Percentiles rank a stretch among this genome's conserved stretches.
phyloP scores from a whole-genome alignment of 2,113 vertebrate genomes.

The Scolopax mira region DNA sequence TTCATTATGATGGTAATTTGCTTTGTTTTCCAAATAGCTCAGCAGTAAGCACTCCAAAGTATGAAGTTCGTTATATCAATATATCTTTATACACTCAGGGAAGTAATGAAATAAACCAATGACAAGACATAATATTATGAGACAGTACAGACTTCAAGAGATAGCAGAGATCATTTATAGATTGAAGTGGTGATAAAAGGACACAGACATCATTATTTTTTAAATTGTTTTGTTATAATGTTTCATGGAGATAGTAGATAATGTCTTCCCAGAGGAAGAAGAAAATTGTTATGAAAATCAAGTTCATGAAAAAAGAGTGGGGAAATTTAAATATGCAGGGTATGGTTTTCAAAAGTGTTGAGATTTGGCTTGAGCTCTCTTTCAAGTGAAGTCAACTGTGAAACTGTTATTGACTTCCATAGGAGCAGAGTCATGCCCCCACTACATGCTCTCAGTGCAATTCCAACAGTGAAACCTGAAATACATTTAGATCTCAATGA shows the following conservation, averaged over 20 bases:
- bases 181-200: conserved; percentile 39
- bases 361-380: neutral
- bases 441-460: accelerated
- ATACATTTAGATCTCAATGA: neutral
- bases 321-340: neutral
- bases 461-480: neutral
- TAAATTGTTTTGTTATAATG: neutral
- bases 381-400: neutral
- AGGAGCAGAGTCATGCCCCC: neutral
- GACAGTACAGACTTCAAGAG: conserved; percentile 42
- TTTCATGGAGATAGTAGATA: conserved; percentile 30
- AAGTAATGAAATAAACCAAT: conserved; percentile 47
- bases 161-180: conserved; percentile 47
- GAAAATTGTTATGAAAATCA: conserved; percentile 33
- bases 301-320: neutral
- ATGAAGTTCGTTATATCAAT: conserved; percentile 34
- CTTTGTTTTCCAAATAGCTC: conserved; percentile 49
- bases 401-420: neutral
- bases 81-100: conserved; percentile 5
- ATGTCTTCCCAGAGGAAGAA: conserved; percentile 29
- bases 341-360: neutral
- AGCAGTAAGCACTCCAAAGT: conserved; percentile 18
- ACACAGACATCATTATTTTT: conserved; percentile 45
- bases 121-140: conserved; percentile 35
- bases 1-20: conserved; percentile 37